Conservation (phyloP, 2,888 invertebrate species). For the Callinectes sapidus region DNA sequence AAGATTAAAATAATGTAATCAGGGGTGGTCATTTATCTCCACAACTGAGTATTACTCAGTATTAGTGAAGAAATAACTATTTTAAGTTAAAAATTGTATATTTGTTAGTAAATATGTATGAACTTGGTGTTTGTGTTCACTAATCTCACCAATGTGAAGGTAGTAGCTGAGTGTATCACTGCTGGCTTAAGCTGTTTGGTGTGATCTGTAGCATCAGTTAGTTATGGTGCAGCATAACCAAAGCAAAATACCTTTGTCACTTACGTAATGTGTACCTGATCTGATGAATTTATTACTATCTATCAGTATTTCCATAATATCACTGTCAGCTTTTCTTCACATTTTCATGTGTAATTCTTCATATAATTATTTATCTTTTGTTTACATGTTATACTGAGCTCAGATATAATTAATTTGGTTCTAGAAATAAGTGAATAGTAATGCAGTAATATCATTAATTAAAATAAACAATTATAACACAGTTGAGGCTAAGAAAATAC, state of each 20-base stretch:
- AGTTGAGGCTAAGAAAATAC: too few species aligned
- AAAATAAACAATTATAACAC: too few species aligned
- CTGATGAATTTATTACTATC: neutral
- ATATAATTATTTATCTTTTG: neutral
- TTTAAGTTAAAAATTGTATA: conserved; percentile 24
- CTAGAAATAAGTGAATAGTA: too few species aligned
- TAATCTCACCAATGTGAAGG: neutral
- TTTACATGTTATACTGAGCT: neutral
- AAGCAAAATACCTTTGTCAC: neutral
- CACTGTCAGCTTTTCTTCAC: neutral
- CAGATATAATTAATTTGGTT: too few species aligned
- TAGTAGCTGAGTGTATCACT: neutral
- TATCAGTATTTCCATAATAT: neutral
- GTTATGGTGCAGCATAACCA: neutral
- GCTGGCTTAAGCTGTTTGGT: neutral
- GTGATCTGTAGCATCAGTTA: neutral
- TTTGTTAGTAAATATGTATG: conserved; percentile 24
- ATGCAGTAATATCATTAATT: too few species aligned
- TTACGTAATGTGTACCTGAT: neutral
- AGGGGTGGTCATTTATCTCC: neutral
- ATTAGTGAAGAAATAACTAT: conserved; percentile 21
- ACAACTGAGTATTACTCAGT: conserved; percentile 28
- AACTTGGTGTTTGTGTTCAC: neutral
- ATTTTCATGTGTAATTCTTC: neutral
- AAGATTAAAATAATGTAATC: neutral